Percentiles rank a stretch among this genome's conserved stretches.
These are phyloP conservation scores for Hydrophis major DNA, from an alignment of 2,797 vertebrate species.

Conservation along the genomic window DNA sequence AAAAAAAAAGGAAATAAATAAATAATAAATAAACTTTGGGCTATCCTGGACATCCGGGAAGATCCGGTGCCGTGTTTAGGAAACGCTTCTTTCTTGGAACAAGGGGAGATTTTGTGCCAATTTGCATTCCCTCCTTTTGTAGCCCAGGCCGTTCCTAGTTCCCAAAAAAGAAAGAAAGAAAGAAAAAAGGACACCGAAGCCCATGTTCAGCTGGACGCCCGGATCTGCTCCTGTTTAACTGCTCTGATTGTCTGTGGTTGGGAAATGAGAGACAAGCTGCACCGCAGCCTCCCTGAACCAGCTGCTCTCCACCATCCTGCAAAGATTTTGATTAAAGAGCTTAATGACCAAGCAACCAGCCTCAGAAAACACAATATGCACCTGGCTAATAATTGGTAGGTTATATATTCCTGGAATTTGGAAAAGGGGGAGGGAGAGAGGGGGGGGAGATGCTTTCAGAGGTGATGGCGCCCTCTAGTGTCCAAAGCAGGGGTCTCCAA, in stretches of 20 bases:
- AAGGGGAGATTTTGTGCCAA: background rate
- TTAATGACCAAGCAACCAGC: background rate
- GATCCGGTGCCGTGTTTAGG: background rate
- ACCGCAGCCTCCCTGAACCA: too few relatives aligned
- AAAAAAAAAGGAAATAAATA: too few relatives aligned
- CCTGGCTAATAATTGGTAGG: too few relatives aligned
- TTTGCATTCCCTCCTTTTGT: background rate
- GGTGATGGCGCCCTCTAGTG: constrained; percentile 58
- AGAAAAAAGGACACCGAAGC: too few relatives aligned
- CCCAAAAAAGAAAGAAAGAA: too few relatives aligned
- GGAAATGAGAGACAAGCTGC: too few relatives aligned
- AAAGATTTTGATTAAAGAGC: background rate
- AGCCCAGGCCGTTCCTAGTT: background rate
- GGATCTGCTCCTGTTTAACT: too few relatives aligned
- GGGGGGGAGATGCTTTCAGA: background rate
- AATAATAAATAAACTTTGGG: background rate
- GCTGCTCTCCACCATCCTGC: background rate
- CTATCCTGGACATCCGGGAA: background rate
- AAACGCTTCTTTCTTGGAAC: background rate
- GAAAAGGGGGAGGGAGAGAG: fast-evolving
- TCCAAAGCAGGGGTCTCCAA: background rate
- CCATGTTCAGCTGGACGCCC: too few relatives aligned
- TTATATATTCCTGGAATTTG: background rate
- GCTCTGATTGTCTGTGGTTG: too few relatives aligned
- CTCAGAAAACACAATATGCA: background rate